phyloP scores from a whole-genome alignment of 2,888 invertebrate species.

The Hedychridium roseum region DNA sequence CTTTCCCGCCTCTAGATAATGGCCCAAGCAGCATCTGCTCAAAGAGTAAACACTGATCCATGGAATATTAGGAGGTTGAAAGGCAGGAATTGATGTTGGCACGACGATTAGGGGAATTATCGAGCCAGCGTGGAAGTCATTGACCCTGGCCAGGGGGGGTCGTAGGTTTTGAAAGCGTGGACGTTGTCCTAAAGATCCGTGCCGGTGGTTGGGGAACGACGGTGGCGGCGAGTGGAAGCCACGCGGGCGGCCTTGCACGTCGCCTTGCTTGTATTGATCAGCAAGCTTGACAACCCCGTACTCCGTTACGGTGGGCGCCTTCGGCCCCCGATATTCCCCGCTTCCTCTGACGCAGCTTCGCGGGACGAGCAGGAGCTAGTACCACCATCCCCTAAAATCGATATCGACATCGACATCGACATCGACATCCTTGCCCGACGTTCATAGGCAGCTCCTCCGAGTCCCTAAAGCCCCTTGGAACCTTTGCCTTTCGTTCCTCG shows the following conservation, averaged over 20 bases:
- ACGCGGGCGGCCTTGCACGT: conserved; percentile 61
- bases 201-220: conserved; percentile 13
- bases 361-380: no score
- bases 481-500: no score
- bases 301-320: conserved; percentile 43
- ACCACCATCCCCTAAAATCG: no score
- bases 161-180: neutral
- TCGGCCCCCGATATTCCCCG: conserved; percentile 9
- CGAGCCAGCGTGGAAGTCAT: neutral
- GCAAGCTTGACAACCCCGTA: conserved; percentile 54
- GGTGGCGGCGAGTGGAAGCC: conserved; percentile 43
- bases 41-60: no score
- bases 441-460: no score
- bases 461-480: no score
- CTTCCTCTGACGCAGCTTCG: no score
- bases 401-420: no score
- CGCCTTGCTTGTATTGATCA: conserved; percentile 62
- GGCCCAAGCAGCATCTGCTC: no score
- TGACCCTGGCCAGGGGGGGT: neutral
- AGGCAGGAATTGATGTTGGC: neutral
- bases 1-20: no score
- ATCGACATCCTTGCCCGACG: no score
- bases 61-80: no score
- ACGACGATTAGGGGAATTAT: neutral
- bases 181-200: neutral